Percentiles rank a stretch among this genome's conserved stretches.
Conservation (phyloP, 2,113 vertebrate genomes). For the Gracilinanus agilis region DNA sequence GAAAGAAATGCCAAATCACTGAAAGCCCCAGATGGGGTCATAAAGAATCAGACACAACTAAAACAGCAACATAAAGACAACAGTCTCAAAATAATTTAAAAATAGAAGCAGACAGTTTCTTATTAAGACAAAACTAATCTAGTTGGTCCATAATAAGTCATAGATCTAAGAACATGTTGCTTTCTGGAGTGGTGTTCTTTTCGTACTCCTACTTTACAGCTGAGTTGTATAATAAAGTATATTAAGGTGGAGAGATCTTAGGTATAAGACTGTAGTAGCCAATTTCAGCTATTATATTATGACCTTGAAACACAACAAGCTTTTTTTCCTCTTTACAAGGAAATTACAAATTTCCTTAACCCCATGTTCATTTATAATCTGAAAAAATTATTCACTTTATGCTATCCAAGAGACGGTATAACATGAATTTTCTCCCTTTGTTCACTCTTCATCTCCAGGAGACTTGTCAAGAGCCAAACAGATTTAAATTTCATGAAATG, state of each 20-base stretch:
- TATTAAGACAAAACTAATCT: constrained; percentile 28
- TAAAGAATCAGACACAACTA: too few species aligned
- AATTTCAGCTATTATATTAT: constrained; percentile 56
- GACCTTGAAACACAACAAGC: constrained; percentile 76
- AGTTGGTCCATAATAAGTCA: constrained; percentile 28
- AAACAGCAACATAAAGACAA: too few species aligned
- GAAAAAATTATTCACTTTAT: constrained; percentile 60
- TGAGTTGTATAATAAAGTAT: constrained; percentile 50
- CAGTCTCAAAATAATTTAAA: constrained; percentile 29
- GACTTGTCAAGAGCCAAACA: constrained; percentile 71
- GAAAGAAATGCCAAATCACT: too few species aligned
- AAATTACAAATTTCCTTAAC: constrained; percentile 58
- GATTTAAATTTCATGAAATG: constrained; percentile 78
- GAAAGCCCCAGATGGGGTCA: too few species aligned
- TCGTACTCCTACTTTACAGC: constrained; percentile 14
- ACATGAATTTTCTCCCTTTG: constrained; percentile 51
- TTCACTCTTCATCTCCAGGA: constrained; percentile 57
- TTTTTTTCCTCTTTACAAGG: constrained; percentile 17
- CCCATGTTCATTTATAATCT: background rate
- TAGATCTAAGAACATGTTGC: constrained; percentile 45
- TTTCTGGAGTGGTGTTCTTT: constrained; percentile 14
- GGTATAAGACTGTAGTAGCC: constrained; percentile 39
- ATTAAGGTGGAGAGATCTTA: constrained; percentile 51
- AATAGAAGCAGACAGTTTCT: constrained; percentile 14
- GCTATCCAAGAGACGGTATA: constrained; percentile 74